Conservation (phyloP, 1,140 invertebrate species). For the Popillia japonica region DNA sequence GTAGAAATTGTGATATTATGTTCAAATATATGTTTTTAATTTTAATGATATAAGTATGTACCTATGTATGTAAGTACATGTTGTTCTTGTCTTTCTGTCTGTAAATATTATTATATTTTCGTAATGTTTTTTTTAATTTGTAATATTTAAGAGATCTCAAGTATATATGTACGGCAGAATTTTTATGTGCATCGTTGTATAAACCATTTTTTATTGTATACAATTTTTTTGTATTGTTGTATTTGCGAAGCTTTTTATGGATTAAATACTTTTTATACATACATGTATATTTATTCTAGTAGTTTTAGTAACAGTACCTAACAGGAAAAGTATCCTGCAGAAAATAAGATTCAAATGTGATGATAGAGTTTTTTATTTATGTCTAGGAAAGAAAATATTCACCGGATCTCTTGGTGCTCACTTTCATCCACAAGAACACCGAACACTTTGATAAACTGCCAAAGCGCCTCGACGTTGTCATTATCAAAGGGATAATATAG, state of each 20-base stretch:
- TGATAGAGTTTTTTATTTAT: too few relatives aligned
- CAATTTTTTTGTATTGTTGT: background rate
- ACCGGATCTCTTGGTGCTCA: too few relatives aligned
- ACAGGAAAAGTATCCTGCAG: too few relatives aligned
- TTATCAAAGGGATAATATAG: too few relatives aligned
- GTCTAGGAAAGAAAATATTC: too few relatives aligned
- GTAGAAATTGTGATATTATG: constrained; percentile 24
- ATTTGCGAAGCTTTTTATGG: background rate
- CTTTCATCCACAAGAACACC: too few relatives aligned
- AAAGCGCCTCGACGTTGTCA: too few relatives aligned
- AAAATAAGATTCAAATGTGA: too few relatives aligned
- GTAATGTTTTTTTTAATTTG: background rate
- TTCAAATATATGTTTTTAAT: constrained; percentile 3
- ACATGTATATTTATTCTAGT: background rate
- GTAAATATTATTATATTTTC: background rate
- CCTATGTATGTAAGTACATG: background rate
- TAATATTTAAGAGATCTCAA: constrained; percentile 5
- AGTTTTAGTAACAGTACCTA: background rate
- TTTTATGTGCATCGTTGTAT: background rate
- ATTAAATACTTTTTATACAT: background rate
- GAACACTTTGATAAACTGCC: too few relatives aligned
- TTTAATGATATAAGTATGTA: constrained; percentile 4
- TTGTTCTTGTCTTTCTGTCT: too few relatives aligned
- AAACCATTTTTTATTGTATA: background rate
- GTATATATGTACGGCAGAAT: background rate